Evolutionary conservation across 2,888 invertebrate genomes (phyloP).

Genomic region (Leptinotarsa rubiginosa): DNA sequence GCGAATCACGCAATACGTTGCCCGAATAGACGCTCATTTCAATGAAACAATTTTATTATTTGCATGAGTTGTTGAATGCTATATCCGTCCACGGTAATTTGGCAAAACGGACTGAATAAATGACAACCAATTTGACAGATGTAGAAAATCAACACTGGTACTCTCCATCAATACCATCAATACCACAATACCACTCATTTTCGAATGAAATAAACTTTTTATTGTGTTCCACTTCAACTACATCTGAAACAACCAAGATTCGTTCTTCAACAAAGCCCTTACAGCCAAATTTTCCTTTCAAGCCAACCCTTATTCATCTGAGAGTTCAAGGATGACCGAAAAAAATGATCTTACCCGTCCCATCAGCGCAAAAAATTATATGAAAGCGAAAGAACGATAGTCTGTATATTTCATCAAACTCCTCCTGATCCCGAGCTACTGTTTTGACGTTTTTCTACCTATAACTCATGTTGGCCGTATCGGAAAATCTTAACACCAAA

Average conservation of each 20-base stretch:
- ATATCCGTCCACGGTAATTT: too few species aligned
- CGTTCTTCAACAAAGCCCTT: background rate
- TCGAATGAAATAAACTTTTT: too few species aligned
- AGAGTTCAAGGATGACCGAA: background rate
- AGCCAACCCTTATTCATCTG: background rate
- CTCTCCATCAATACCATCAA: too few species aligned
- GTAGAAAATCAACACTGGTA: too few species aligned
- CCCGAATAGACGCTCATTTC: too few species aligned
- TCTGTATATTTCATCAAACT: conserved; percentile 33
- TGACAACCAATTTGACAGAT: too few species aligned
- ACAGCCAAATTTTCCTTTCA: background rate
- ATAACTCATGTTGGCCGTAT: conserved; percentile 43
- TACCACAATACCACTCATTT: too few species aligned
- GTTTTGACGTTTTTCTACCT: conserved; percentile 42
- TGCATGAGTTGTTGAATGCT: too few species aligned
- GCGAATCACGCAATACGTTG: too few species aligned
- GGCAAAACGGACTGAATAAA: too few species aligned
- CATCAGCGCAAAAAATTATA: conserved; percentile 20
- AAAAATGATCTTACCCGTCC: conserved; percentile 24
- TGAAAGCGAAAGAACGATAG: conserved; percentile 27
- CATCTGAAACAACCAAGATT: background rate
- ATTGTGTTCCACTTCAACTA: too few species aligned
- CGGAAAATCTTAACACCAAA: conserved; percentile 47
- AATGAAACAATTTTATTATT: too few species aligned
- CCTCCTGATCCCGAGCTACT: conserved; percentile 33